Percentiles rank a stretch among this genome's conserved stretches.
phyloP scores from a whole-genome alignment of 2,888 invertebrate species.

The Callyntrura guangdongensis region DNA sequence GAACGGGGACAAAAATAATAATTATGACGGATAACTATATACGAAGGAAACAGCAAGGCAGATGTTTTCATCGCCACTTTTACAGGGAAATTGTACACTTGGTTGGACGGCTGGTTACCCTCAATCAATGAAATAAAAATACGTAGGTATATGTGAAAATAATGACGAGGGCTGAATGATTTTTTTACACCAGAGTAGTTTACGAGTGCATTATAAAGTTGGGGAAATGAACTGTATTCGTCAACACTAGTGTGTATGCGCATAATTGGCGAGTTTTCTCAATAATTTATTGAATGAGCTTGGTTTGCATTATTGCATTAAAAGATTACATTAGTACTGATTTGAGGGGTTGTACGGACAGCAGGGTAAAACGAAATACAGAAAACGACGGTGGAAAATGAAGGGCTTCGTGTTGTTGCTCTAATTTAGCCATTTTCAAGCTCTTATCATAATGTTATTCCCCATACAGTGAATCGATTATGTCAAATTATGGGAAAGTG shows the following conservation, averaged over 20 bases:
- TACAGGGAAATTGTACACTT: background rate
- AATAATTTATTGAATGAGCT: slow-evolving; percentile 37
- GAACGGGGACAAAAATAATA: slow-evolving; percentile 1
- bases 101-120: slow-evolving; percentile 18
- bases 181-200: background rate
- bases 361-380: too few species aligned
- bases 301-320: slow-evolving; percentile 3
- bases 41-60: slow-evolving; percentile 64
- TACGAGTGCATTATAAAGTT: background rate
- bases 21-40: slow-evolving; percentile 49
- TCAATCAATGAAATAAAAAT: slow-evolving; percentile 23
- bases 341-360: background rate
- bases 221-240: background rate
- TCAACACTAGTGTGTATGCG: background rate
- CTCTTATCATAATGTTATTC: slow-evolving; percentile 16
- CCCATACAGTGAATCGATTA: background rate
- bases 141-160: background rate
- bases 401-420: slow-evolving; percentile 49
- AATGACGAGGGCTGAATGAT: background rate
- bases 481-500: background rate
- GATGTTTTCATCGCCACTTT: slow-evolving; percentile 71
- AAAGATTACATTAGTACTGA: slow-evolving; percentile 21
- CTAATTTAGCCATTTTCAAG: slow-evolving; percentile 65
- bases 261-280: slow-evolving; percentile 70
- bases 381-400: slow-evolving; percentile 47